Base-by-base conservation (phyloP, 1,140 invertebrate species). In the Saccostrea glomerata region DNA sequence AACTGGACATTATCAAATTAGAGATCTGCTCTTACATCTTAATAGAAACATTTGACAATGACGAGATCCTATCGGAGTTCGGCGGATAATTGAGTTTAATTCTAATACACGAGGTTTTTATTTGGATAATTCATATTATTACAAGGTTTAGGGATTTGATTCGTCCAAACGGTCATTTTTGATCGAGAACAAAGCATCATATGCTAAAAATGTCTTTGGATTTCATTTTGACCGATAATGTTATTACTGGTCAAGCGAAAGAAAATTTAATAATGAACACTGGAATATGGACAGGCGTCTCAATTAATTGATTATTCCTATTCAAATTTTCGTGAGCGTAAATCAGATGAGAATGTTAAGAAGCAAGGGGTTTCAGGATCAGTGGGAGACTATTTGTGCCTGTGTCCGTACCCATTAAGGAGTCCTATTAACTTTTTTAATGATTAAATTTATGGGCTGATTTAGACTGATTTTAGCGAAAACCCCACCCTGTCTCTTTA, bases 131-230 rank as follows among this genome's bases (percentile, higher is more conserved):
- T 77, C 25, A 77, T 77, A 77, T 77, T 30, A 77, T 77, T 25
- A 77, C 25, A 77, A 77, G 70, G 70, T 25, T 77, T 77, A 40
- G 15, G 25, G 25, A 77, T 6, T 30, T 36, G 30, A 36, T 15
- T 77, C 70, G 25, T 3, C 30, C 25, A 36, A 30, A 30, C 23
- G 70, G 25, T 36, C 25, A 77, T 77, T 77, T 36, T 30, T 30
- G 70, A 36, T 77, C 70, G 70, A 77, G 70, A 77, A 77, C 70
- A 77, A 77, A 77, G 70, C 23, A 77, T 36, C 70, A 77, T 15
- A 15, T 12, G 11, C 70, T 25, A 77, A 77, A 17, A 30, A 15
- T 36, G 70, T 77, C 70, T 17, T 36, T 30, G 30, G 1, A 77
- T 30, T 77, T 77, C 70, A 17, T 12, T 15, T 36, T 77, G 70